Percentiles rank a stretch among this genome's conserved stretches.
Conservation (phyloP, 2,888 invertebrate genomes). For the Mythimna impura region DNA sequence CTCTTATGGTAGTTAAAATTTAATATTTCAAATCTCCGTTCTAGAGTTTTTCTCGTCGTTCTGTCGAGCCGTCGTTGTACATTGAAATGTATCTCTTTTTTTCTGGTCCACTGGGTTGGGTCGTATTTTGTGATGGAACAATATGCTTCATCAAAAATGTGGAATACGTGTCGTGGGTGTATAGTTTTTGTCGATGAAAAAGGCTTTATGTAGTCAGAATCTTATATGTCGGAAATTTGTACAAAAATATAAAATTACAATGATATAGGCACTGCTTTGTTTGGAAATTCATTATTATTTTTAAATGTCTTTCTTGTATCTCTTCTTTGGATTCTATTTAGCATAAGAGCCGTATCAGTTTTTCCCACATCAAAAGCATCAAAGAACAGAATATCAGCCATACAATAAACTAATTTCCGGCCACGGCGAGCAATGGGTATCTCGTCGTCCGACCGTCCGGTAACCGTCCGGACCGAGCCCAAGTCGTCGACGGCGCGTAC, state of each 20-base stretch:
- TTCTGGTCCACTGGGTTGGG: constrained; percentile 22
- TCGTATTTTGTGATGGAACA: constrained; percentile 25
- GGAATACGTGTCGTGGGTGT: not conserved
- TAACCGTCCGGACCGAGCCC: too few relatives aligned
- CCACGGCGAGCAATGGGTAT: too few relatives aligned
- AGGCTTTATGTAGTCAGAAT: not conserved
- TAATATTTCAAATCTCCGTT: constrained; percentile 66
- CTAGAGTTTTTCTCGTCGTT: constrained; percentile 28
- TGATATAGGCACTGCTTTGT: not conserved
- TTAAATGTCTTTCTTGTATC: not conserved
- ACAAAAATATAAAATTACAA: not conserved
- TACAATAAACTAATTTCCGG: not conserved
- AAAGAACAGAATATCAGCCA: not conserved
- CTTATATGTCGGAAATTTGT: not conserved
- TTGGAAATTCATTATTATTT: not conserved
- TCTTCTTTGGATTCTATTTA: not conserved
- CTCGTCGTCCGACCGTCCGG: too few relatives aligned
- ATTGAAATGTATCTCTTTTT: constrained; percentile 39
- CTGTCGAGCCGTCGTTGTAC: constrained; percentile 30
- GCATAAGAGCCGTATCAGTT: not conserved
- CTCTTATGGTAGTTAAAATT: constrained; percentile 65
- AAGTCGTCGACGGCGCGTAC: too few relatives aligned
- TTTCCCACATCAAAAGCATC: not conserved
- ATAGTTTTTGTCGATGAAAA: constrained; percentile 8
- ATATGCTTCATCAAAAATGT: constrained; percentile 10